Percentiles rank a stretch among this genome's conserved stretches.
phyloP scores from a whole-genome alignment of 2,113 vertebrate genomes.

The Neogale vison region DNA sequence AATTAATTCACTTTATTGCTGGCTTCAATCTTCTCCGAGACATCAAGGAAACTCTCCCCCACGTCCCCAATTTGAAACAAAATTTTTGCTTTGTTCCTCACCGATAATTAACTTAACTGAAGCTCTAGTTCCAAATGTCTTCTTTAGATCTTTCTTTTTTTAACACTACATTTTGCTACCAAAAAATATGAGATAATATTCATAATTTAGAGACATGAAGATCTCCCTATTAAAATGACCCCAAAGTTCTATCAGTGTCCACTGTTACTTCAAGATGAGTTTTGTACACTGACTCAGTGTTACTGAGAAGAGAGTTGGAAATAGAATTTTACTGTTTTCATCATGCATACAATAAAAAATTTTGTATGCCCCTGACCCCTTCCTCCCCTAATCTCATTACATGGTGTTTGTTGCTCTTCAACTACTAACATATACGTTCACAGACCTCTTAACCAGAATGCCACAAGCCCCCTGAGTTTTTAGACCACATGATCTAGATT shows the following conservation, averaged over 20 bases:
- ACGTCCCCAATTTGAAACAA: neutral
- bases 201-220: slow-evolving; percentile 3
- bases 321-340: slow-evolving; percentile 18
- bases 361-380: neutral
- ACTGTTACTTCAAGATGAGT: neutral
- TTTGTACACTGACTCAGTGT: neutral
- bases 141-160: slow-evolving; percentile 28
- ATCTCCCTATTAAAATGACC: neutral
- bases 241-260: neutral
- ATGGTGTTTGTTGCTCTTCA: neutral
- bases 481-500: neutral
- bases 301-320: neutral
- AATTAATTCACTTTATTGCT: slow-evolving; percentile 33
- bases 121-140: slow-evolving; percentile 46
- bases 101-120: neutral
- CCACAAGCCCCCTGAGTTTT: neutral
- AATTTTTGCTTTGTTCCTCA: slow-evolving; percentile 17
- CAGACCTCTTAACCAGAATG: neutral
- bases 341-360: neutral
- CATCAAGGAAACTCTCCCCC: neutral
- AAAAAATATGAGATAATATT: neutral
- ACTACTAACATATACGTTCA: neutral
- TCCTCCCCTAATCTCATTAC: neutral
- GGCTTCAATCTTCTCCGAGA: neutral
- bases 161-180: neutral